These are phyloP conservation scores for Phalera bucephala DNA, from an alignment of 2,888 invertebrate genomes.

Conservation along the genomic window DNA sequence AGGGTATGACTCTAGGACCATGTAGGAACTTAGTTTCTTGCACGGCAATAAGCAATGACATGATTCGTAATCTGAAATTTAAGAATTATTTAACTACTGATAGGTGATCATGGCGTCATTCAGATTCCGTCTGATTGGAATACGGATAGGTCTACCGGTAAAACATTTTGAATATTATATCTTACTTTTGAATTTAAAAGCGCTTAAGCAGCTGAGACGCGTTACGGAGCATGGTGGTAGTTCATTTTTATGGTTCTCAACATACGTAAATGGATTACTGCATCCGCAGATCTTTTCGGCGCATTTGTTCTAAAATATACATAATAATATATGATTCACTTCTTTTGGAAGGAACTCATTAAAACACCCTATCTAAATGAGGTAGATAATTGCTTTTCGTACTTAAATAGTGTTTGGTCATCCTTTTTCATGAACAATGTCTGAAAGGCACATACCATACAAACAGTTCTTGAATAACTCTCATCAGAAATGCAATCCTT, in stretches of 20 bases:
- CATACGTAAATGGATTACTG: conserved; percentile 42
- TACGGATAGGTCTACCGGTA: too few relatives aligned
- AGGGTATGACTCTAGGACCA: conserved; percentile 40
- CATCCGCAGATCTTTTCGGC: conserved; percentile 59
- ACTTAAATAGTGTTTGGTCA: too few relatives aligned
- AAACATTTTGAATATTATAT: neutral
- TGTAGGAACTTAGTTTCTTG: conserved; percentile 41
- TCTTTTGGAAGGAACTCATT: too few relatives aligned
- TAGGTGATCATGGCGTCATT: too few relatives aligned
- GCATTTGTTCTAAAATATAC: conserved; percentile 55
- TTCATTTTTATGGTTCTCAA: neutral
- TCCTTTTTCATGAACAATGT: too few relatives aligned
- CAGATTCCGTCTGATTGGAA: too few relatives aligned
- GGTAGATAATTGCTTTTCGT: too few relatives aligned
- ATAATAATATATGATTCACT: too few relatives aligned
- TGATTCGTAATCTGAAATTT: conserved; percentile 44
- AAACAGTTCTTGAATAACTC: conserved; percentile 35
- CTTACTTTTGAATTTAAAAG: conserved; percentile 13
- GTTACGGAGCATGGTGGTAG: conserved; percentile 44
- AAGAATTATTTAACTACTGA: too few relatives aligned
- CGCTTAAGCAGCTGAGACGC: conserved; percentile 33
- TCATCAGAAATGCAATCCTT: conserved; percentile 29
- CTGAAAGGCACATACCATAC: too few relatives aligned
- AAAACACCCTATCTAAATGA: too few relatives aligned
- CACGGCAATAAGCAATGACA: conserved; percentile 61